Evolutionary conservation across 1,140 invertebrate genomes (phyloP).

Genomic region (Acromyrmex charruanus): DNA sequence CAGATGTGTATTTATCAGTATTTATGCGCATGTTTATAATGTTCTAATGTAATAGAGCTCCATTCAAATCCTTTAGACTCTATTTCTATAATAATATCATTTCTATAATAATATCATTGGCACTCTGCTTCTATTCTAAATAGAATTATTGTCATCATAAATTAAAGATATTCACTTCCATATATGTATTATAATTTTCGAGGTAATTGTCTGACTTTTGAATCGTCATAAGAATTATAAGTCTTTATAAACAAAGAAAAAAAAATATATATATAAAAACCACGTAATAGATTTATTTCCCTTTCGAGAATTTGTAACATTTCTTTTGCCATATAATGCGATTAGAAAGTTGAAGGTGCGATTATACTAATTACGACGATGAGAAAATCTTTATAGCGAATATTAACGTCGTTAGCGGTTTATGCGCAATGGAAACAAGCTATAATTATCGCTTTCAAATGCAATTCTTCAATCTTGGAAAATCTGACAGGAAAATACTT

Average conservation of each 20-base stretch:
- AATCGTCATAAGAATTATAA: conserved; percentile 7
- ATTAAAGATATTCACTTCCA: too few relatives aligned
- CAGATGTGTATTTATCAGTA: neutral
- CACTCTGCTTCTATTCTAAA: conserved; percentile 45
- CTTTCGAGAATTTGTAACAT: neutral
- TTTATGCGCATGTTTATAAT: neutral
- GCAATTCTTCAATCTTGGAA: conserved; percentile 25
- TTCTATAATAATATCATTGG: neutral
- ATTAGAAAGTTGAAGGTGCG: conserved; percentile 40
- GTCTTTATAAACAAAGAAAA: neutral
- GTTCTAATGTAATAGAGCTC: conserved; percentile 23
- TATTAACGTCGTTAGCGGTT: conserved; percentile 25
- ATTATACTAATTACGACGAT: conserved; percentile 21
- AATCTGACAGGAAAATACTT: conserved; percentile 40
- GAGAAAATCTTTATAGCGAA: conserved; percentile 19
- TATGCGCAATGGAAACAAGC: neutral
- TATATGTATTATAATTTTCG: neutral
- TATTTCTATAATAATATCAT: conserved; percentile 35
- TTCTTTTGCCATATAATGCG: neutral
- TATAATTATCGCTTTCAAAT: conserved; percentile 43
- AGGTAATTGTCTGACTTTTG: neutral
- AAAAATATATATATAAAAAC: neutral
- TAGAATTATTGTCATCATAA: neutral
- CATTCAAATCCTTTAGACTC: conserved; percentile 44
- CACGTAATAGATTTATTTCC: neutral